Evolutionary conservation across 2,888 invertebrate genomes (phyloP), one percentile per base, ranked within the genome.

Genomic region (Abrostola triplasia): DNA sequence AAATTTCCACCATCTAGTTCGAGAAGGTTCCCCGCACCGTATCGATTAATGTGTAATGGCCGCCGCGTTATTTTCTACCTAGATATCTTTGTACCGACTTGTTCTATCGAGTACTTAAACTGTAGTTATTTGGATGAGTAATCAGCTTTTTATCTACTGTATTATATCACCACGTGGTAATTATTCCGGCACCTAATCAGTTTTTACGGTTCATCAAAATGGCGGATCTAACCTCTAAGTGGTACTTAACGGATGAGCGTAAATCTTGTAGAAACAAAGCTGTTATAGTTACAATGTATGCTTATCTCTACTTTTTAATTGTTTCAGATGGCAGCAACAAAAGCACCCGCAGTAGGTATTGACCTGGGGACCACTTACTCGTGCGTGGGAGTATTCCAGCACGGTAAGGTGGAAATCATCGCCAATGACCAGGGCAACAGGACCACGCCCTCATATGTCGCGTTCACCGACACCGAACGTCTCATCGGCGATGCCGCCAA

Each of bases 311-410:
- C 10, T n/a, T 67, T 77, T 69, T 38, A 44, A 64, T 86, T 84
- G 84, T 90, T 88, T 5, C 86, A 95, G 95, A 95, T 95, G 95
- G 95, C 74, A 64, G 73, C 93, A 59, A 59, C 69, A 68, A 97
- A 97, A 94, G 96, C 97, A 96, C 98, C 97, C 88, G 98, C 98
- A 90, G 97, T 98, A 88, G 99, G 99, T 96, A 99, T 99, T 94
- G 99, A 99, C 95, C 96, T 99, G 93, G 99, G 99, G 80, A 99
- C 98, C 81, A 99, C 98, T 75, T 99, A 98, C 94, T 98, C 98
- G 60, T 98, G 98, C 88, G 98, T 98, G 79, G 98, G 98, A 83
- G 98, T 98, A 76, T 98, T 98, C 96, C 97, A 98, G 94, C 97
- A 98, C 93, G 98, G 98, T 76, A 98, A 97, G 94, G 97, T 98